phyloP scores from a whole-genome alignment of 2,797 vertebrate species.

The Lutra lutra region DNA sequence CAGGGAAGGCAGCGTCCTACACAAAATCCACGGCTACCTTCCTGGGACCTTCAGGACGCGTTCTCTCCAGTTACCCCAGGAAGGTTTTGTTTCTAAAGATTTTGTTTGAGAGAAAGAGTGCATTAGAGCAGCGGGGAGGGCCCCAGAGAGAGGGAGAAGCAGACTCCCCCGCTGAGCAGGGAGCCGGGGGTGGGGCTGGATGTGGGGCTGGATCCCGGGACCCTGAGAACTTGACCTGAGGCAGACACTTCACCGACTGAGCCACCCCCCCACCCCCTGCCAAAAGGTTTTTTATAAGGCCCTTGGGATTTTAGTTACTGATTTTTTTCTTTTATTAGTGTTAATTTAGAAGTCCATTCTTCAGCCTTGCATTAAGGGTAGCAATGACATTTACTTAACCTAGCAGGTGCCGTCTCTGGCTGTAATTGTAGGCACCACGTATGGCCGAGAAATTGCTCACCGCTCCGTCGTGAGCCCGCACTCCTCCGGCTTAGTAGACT shows the following conservation, averaged over 20 bases:
- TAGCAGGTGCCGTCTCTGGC: neutral
- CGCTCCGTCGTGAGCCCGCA: rapidly evolving
- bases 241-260: neutral
- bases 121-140: neutral
- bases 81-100: neutral
- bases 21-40: neutral
- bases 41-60: rapidly evolving
- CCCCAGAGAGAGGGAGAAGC: neutral
- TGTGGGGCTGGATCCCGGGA: neutral
- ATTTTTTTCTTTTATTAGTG: neutral
- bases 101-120: neutral
- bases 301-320: neutral
- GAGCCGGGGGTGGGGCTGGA: neutral
- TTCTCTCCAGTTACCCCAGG: neutral
- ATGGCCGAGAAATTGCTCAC: rapidly evolving
- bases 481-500: rapidly evolving
- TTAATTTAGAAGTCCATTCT: neutral
- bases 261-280: too few relatives aligned
- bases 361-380: neutral
- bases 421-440: rapidly evolving
- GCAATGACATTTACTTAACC: neutral
- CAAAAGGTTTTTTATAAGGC: neutral
- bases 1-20: too few relatives aligned
- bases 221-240: neutral
- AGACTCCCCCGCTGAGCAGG: neutral